These are phyloP conservation scores for Eumacrocentrus americanus DNA, from an alignment of 2,888 invertebrate species.

Conservation along the genomic window DNA sequence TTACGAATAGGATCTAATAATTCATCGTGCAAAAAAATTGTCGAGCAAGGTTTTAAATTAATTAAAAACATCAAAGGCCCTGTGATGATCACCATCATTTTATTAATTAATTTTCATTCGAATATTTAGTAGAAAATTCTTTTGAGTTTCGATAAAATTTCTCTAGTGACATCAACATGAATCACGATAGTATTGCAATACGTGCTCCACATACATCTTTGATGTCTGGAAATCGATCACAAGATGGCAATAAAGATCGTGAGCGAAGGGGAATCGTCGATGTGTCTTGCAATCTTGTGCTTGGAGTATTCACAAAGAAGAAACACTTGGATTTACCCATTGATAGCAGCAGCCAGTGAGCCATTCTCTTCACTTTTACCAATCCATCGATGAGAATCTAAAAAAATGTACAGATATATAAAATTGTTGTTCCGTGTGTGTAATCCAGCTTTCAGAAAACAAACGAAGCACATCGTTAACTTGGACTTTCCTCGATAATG, in stretches of 20 bases:
- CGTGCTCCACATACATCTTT: slow-evolving; percentile 2
- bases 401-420: not conserved
- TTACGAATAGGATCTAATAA: slow-evolving; percentile 5
- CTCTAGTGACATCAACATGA: not conserved
- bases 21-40: not conserved
- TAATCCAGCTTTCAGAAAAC: not conserved
- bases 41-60: too few species aligned
- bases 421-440: not conserved
- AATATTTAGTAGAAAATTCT: not conserved
- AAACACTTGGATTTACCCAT: not conserved
- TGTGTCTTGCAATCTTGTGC: not conserved
- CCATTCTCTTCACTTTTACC: not conserved
- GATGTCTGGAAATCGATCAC: not conserved
- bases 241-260: slow-evolving; percentile 13
- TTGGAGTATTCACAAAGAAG: not conserved
- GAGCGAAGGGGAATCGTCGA: not conserved
- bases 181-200: slow-evolving; percentile 7
- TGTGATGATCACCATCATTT: too few species aligned
- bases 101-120: not conserved
- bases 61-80: too few species aligned
- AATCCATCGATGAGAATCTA: not conserved
- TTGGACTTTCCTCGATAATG: not conserved
- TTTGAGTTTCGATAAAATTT: too few species aligned
- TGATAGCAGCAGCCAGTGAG: too few species aligned
- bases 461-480: not conserved